Conservation (phyloP, 2,113 vertebrate genomes). For the Atherinomorus stipes region DNA sequence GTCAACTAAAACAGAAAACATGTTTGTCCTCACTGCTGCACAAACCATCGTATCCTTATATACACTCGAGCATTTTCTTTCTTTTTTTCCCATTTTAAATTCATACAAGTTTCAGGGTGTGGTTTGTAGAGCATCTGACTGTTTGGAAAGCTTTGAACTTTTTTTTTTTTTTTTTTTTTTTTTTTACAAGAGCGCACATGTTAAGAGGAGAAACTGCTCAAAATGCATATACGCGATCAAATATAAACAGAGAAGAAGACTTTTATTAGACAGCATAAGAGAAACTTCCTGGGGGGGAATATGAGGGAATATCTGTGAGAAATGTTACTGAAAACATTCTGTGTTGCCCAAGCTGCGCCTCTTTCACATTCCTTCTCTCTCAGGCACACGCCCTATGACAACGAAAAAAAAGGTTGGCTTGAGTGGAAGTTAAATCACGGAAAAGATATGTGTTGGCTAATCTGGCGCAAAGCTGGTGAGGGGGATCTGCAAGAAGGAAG, state of each 20-base stretch:
- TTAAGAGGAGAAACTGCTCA: neutral
- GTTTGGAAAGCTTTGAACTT: slow-evolving; percentile 35
- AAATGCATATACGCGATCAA: neutral
- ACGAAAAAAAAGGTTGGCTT: slow-evolving; percentile 60
- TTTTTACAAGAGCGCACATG: too few species aligned
- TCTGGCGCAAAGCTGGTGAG: slow-evolving; percentile 60
- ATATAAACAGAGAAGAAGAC: neutral
- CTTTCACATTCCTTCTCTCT: slow-evolving; percentile 76
- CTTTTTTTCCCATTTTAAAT: neutral
- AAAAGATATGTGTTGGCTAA: slow-evolving; percentile 75
- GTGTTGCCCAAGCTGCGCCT: slow-evolving; percentile 68
- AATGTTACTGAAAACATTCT: neutral
- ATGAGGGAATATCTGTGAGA: slow-evolving; percentile 30
- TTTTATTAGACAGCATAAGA: neutral
- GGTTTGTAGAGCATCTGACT: slow-evolving; percentile 45
- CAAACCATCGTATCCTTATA: neutral
- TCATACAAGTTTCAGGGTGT: slow-evolving; percentile 63
- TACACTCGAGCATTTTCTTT: slow-evolving; percentile 18
- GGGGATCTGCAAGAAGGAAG: slow-evolving; percentile 56
- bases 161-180: too few species aligned
- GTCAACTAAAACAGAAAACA: neutral
- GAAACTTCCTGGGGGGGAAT: neutral
- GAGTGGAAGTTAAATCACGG: slow-evolving; percentile 77
- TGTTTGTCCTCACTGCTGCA: neutral
- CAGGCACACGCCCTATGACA: slow-evolving; percentile 82